Base-by-base conservation (phyloP, 2,797 vertebrate genomes). In the Percopsis omiscomaycus region DNA sequence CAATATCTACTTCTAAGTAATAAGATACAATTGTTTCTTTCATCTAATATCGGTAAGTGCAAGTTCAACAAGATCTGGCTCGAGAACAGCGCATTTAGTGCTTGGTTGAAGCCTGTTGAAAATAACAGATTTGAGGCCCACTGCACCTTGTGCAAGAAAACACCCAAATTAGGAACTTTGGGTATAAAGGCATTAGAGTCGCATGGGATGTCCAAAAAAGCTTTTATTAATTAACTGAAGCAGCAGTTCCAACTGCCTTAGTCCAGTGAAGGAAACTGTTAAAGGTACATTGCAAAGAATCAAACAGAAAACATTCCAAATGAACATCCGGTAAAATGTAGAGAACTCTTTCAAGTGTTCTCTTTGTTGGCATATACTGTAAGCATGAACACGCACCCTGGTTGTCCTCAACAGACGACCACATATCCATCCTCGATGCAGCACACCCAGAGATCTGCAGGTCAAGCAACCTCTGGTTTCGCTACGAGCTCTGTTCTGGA, bases 331-430 rank as follows among this genome's bases (percentile, higher is more conserved):
- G 50, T 16, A 2, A 22, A 11, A 5, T 45, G 53, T 2, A 47
- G 6, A 71, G 15, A 10, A 10, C 37, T 2, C 5, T 15, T 42
- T 16, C n/a, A 15, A 51, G 32, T 11, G 32, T n/a, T 8, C 8
- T n/a, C 14, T 5, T 30, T 6, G 27, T 13, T 54, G 2, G 11
- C 50, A 53, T 28, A 28, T 30, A 29, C 28, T 52, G 56, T 46
- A 52, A 57, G 10, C 13, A 59, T 3, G 55, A 14, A 54, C 45
- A 61, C 11, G 49, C 71, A 56, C 58, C 9, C 8, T 56, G 51
- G 50, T 9, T 66, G 15, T 66, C 42, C 5, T 8, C 12, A 45
- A 13, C 57, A 56, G 32, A 28, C 28, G 32, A 11, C 3, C 29
- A 28, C 15, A 28, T 28, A 28, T 22, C 54, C 50, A 49, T 49